Conservation (phyloP, 2,113 vertebrate genomes). For the Chionodraco myersi region DNA sequence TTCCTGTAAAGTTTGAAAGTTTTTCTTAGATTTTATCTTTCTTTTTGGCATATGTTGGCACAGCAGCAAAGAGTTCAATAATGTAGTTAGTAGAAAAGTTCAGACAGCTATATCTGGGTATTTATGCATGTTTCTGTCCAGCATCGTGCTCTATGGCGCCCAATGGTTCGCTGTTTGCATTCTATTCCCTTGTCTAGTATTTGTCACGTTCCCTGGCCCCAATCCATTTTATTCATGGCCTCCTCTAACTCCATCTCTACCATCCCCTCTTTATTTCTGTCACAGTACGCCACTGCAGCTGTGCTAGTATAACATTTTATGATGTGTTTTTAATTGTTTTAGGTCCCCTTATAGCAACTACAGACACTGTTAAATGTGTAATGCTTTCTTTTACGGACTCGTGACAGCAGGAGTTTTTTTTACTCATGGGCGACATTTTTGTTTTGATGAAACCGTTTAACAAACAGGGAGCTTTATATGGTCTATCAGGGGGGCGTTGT, state of each 20-base stretch:
- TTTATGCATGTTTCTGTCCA: neutral
- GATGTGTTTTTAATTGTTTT: neutral
- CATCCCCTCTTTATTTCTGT: neutral
- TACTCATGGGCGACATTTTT: neutral
- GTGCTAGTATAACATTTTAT: neutral
- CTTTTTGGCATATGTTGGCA: neutral
- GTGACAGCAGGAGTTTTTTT: neutral
- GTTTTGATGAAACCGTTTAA: neutral
- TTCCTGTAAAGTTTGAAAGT: neutral
- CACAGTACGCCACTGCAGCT: neutral
- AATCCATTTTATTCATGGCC: neutral
- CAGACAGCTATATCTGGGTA: neutral
- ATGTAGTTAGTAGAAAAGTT: neutral
- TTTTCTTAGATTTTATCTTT: neutral
- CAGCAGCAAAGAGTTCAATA: neutral
- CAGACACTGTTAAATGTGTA: neutral
- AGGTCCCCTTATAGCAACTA: neutral
- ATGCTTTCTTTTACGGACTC: neutral
- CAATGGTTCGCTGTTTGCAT: neutral
- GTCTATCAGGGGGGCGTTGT: neutral
- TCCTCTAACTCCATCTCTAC: neutral
- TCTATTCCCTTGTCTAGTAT: too few relatives aligned
- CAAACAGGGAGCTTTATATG: neutral
- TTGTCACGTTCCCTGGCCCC: neutral
- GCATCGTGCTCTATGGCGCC: neutral